phyloP scores from a whole-genome alignment of 2,888 invertebrate genomes.

The Cataglyphis livida region DNA sequence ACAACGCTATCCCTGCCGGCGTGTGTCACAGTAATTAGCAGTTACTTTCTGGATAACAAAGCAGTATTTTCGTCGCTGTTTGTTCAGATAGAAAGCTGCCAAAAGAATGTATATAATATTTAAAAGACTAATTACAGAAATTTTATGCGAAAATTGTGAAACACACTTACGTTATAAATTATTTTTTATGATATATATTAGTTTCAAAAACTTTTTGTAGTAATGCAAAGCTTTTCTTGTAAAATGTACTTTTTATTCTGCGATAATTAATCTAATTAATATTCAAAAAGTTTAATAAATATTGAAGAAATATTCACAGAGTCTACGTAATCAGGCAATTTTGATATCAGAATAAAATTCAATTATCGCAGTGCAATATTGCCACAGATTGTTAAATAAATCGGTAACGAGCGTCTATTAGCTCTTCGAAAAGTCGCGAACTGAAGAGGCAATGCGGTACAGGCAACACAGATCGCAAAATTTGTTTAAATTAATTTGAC shows the following conservation, averaged over 20 bases:
- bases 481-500: constrained; percentile 38
- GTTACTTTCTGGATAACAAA: neutral
- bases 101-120: neutral
- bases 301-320: constrained; percentile 2
- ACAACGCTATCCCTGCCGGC: neutral
- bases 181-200: constrained; percentile 20
- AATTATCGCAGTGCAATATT: constrained; percentile 24
- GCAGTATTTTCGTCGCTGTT: neutral
- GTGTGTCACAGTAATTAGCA: constrained; percentile 11
- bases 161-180: neutral
- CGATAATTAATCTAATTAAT: neutral
- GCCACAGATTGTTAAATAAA: constrained; percentile 43
- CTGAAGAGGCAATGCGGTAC: neutral
- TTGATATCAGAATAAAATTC: constrained; percentile 10
- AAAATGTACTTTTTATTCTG: neutral
- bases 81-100: constrained; percentile 1
- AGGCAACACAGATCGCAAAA: constrained; percentile 17
- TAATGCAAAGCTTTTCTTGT: neutral
- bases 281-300: neutral
- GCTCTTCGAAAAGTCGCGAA: constrained; percentile 30
- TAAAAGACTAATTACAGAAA: neutral
- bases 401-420: constrained; percentile 6
- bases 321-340: constrained; percentile 6
- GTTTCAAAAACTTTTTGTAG: neutral
- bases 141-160: neutral